These are phyloP conservation scores for Apodemus sylvaticus DNA, from an alignment of 2,113 vertebrate genomes.

Conservation along the genomic window DNA sequence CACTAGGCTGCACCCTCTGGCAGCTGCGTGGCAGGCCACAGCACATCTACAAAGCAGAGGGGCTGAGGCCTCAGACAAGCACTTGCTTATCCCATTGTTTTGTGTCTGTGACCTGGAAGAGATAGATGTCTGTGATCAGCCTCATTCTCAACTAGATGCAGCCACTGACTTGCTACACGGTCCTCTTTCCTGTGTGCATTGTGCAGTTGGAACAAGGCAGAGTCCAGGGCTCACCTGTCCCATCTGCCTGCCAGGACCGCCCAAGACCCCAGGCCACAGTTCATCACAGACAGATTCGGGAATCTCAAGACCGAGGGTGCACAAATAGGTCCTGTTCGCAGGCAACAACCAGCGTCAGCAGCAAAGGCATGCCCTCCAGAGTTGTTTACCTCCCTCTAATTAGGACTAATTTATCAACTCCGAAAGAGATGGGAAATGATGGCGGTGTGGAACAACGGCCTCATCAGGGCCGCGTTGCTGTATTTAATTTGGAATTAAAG, in stretches of 20 bases:
- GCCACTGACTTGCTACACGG: accelerated
- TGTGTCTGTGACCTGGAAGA: background rate
- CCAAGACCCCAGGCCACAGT: background rate
- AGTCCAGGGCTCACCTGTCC: background rate
- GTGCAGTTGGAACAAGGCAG: background rate
- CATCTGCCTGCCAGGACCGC: background rate
- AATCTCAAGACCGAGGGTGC: accelerated
- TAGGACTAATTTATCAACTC: background rate
- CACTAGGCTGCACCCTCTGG: background rate
- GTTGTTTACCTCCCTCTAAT: accelerated
- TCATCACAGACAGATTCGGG: background rate
- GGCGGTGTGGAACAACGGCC: background rate
- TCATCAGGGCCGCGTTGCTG: background rate
- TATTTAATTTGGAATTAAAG: conserved; percentile 42
- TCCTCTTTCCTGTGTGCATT: background rate
- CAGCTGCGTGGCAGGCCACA: accelerated
- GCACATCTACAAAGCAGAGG: accelerated
- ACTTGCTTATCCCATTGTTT: accelerated
- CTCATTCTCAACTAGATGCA: accelerated
- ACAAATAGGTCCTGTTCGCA: background rate
- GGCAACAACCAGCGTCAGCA: background rate
- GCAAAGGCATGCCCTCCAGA: background rate
- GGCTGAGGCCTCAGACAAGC: accelerated
- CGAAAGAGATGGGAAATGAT: background rate
- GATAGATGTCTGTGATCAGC: accelerated